Base-by-base conservation (phyloP, 2,797 vertebrate genomes). In the Manis pentadactyla region DNA sequence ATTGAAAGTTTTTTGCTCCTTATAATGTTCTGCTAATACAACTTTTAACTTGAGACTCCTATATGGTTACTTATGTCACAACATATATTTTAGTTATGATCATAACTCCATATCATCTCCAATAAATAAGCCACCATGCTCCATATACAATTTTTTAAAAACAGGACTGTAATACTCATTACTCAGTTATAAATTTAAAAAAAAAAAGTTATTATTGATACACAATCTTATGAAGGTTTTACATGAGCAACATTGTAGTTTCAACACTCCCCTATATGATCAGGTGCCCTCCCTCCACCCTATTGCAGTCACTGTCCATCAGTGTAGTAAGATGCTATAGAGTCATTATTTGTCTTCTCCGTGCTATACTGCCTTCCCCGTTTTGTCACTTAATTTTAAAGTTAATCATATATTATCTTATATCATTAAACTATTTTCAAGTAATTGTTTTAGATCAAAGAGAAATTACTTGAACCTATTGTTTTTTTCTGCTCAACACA, bases 351-450 rank as follows among this genome's bases (percentile, higher is more conserved):
- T n/a, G n/a, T n/a, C n/a, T n/a, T n/a, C n/a, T n/a, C n/a, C n/a
- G n/a, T 46, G 42, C 46, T 46, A 46, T 46, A 46, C 46, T 46
- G 46, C 46, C 46, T 46, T 46, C 46, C 46, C 46, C 10, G 46
- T 46, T 46, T 46, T 46, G 9, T 91, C 21, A 68, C 1, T 92
- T 19, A 57, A 12, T 93, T 92, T 94, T 89, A 83, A 86, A 79
- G 25, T 73, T 93, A 82, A 66, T 82, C 1, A 49, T 93, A 59
- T 87, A 51, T 5, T 49, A 29, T 55, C 25, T 64, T 55, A 34
- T 68, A 71, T 87, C 15, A 82, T 87, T 92, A 92, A 89, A 87
- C 12, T 93, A 42, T 95, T 94, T 68, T 66, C 1, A 87, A 92
- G 84, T 64, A 55, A 39, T 37, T 86, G 0, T 64, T 42, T 39